These are phyloP conservation scores for Limnephilus auricula DNA, from an alignment of 2,888 invertebrate species.

Conservation along the genomic window DNA sequence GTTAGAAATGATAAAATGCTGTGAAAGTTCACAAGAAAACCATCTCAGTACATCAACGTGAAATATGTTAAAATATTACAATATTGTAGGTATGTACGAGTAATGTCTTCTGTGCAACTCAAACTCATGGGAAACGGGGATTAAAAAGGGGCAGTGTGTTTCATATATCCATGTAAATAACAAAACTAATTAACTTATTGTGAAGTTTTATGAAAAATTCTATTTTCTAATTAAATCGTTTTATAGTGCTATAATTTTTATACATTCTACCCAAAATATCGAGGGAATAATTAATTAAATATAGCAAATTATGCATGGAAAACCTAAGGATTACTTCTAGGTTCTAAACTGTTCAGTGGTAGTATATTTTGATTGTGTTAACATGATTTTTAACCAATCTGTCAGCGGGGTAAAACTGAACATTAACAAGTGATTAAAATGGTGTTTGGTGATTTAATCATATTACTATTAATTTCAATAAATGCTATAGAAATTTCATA, in stretches of 20 bases:
- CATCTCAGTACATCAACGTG: background rate
- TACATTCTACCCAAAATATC: conserved; percentile 23
- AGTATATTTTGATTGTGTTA: background rate
- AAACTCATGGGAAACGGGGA: background rate
- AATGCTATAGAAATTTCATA: background rate
- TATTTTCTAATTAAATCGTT: conserved; percentile 6
- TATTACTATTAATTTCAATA: background rate
- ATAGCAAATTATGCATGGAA: background rate
- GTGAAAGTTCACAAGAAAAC: background rate
- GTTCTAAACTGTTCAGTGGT: background rate
- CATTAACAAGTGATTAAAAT: background rate
- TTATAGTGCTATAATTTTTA: conserved; percentile 12
- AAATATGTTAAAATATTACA: background rate
- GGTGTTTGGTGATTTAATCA: background rate
- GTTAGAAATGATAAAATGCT: conserved; percentile 2
- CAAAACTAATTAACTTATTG: conserved; percentile 25
- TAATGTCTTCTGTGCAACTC: background rate
- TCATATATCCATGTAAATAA: conserved; percentile 23
- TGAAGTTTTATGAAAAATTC: conserved; percentile 15
- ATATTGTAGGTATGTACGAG: background rate
- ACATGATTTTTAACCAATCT: background rate
- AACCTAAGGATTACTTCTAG: background rate
- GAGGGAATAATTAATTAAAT: conserved; percentile 6
- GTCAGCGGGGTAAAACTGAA: background rate
- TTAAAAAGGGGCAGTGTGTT: background rate